Conservation (phyloP, 2,888 invertebrate genomes). For the Drosophila algonquin region DNA sequence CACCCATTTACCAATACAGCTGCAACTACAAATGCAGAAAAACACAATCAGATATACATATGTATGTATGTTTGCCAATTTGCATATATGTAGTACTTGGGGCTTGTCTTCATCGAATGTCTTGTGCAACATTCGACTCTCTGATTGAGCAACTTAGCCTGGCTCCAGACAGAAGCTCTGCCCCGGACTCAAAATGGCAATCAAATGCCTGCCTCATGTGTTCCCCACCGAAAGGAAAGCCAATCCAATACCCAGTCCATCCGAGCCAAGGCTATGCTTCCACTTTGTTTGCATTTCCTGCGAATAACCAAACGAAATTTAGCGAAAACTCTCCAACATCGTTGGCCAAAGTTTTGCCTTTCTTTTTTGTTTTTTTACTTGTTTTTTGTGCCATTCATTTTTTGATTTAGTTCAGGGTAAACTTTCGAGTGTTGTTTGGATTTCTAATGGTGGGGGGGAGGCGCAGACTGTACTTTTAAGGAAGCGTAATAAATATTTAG, state of each 20-base stretch:
- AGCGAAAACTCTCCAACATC: conserved; percentile 1
- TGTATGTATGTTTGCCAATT: conserved; percentile 11
- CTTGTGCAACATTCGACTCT: neutral
- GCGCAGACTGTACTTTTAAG: neutral
- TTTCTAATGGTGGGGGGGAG: neutral
- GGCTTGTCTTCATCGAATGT: neutral
- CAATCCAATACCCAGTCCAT: conserved; percentile 11
- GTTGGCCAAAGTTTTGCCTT: neutral
- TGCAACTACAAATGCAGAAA: conserved; percentile 3
- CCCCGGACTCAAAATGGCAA: conserved; percentile 31
- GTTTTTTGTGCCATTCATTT: too few relatives aligned
- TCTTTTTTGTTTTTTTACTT: neutral
- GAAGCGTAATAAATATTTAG: neutral
- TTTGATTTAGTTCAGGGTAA: neutral
- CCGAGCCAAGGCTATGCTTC: conserved; percentile 17
- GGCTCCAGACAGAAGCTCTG: neutral
- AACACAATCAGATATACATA: neutral
- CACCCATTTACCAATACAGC: conserved; percentile 7
- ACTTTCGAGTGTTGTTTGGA: conserved; percentile 10
- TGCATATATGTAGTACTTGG: conserved; percentile 19
- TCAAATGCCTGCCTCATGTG: conserved; percentile 16
- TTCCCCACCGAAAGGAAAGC: conserved; percentile 27
- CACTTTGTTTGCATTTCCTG: conserved; percentile 35
- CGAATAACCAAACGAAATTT: conserved; percentile 36
- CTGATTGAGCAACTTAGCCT: conserved; percentile 14